Evolutionary conservation across 2,888 invertebrate genomes (phyloP).

Genomic region (Actias luna): DNA sequence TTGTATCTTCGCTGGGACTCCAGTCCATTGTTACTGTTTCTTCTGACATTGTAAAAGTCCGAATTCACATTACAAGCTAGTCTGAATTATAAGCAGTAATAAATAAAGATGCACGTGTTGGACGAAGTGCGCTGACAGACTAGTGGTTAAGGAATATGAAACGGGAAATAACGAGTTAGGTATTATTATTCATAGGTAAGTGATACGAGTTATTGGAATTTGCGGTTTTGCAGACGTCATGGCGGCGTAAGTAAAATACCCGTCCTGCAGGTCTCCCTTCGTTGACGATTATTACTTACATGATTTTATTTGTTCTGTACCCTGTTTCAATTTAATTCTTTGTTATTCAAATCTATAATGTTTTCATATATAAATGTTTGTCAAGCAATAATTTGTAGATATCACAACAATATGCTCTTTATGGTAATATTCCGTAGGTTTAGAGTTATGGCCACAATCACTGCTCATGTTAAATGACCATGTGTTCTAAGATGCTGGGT

Average conservation of each 20-base stretch:
- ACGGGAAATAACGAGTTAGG: conserved; percentile 57
- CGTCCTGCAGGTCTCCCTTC: conserved; percentile 21
- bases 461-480: no score
- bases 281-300: conserved; percentile 8
- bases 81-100: conserved; percentile 10
- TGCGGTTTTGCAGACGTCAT: conserved; percentile 63
- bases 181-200: conserved; percentile 54
- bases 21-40: conserved; percentile 35
- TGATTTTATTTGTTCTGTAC: conserved; percentile 1
- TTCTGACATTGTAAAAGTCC: conserved; percentile 39
- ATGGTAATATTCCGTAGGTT: no score
- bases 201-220: conserved; percentile 55
- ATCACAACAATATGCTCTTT: no score
- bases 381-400: no score
- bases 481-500: no score
- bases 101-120: conserved; percentile 23
- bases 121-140: conserved; percentile 36
- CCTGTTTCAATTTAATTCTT: no score
- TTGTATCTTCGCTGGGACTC: conserved; percentile 24
- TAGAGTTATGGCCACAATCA: no score
- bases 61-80: conserved; percentile 10
- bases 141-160: conserved; percentile 38
- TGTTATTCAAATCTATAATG: neutral
- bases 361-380: no score
- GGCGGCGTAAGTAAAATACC: conserved; percentile 44